These are phyloP conservation scores for Poecilia gillii DNA, from an alignment of 2,797 vertebrate genomes.

Conservation along the genomic window DNA sequence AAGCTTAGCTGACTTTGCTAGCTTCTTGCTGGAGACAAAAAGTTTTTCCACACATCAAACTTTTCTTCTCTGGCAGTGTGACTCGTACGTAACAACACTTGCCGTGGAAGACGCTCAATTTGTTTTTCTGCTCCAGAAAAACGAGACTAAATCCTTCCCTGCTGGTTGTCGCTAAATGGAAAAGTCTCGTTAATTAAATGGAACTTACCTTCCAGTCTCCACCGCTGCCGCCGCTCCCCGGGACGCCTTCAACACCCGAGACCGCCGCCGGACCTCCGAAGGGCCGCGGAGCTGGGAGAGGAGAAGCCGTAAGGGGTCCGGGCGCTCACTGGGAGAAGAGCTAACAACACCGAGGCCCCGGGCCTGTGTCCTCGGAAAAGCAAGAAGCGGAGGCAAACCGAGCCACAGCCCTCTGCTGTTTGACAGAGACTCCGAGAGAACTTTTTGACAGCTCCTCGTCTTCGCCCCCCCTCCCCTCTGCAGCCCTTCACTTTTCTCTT, in stretches of 20 bases:
- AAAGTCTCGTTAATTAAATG: slow-evolving; percentile 26
- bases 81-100: background rate
- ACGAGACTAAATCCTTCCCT: background rate
- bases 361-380: slow-evolving; percentile 75
- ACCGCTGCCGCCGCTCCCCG: slow-evolving; percentile 78
- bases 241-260: slow-evolving; percentile 80
- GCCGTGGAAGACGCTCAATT: background rate
- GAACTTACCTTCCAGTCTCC: slow-evolving; percentile 55
- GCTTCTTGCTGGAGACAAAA: slow-evolving; percentile 46
- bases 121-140: background rate
- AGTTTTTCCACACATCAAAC: slow-evolving; percentile 65
- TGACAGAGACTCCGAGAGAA: slow-evolving; percentile 67
- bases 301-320: slow-evolving; percentile 67
- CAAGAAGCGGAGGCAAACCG: slow-evolving; percentile 53
- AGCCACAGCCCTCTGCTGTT: slow-evolving; percentile 60
- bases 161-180: slow-evolving; percentile 2
- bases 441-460: slow-evolving; percentile 79
- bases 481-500: slow-evolving; percentile 75
- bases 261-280: slow-evolving; percentile 76
- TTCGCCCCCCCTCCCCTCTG: slow-evolving; percentile 70
- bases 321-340: slow-evolving; percentile 63
- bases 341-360: slow-evolving; percentile 73
- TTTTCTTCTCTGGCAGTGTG: slow-evolving; percentile 3
- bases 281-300: slow-evolving; percentile 74
- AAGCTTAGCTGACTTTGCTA: slow-evolving; percentile 43